These are phyloP conservation scores for Tetropium fuscum DNA, from an alignment of 2,888 invertebrate species.

Conservation along the genomic window DNA sequence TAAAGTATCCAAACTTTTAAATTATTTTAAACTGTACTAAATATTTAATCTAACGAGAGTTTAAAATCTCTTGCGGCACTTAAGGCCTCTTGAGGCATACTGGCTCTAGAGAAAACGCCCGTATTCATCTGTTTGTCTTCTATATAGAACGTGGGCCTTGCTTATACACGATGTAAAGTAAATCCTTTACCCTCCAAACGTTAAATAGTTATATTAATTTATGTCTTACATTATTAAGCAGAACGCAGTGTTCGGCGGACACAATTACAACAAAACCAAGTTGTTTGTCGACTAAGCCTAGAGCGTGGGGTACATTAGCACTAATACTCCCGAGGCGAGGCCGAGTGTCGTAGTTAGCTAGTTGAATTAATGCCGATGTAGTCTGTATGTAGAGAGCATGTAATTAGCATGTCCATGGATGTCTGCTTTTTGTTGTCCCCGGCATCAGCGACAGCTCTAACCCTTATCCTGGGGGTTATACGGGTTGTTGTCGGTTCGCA, in stretches of 20 bases:
- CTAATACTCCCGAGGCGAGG: conserved; percentile 63
- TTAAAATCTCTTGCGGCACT: too few species aligned
- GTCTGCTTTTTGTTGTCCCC: conserved; percentile 64
- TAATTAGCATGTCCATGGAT: conserved; percentile 67
- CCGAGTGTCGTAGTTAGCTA: conserved; percentile 61
- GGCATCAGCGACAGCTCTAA: conserved; percentile 58
- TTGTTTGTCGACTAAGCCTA: conserved; percentile 64
- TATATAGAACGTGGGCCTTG: conserved; percentile 46
- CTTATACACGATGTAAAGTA: conserved; percentile 60
- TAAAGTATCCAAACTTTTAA: too few species aligned
- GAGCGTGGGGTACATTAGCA: conserved; percentile 59
- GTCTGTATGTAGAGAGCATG: conserved; percentile 66
- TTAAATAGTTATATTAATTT: conserved; percentile 65
- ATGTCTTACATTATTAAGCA: conserved; percentile 65
- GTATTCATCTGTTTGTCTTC: conserved; percentile 32
- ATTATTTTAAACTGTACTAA: neutral
- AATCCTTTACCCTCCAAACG: conserved; percentile 58
- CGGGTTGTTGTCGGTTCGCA: conserved; percentile 38
- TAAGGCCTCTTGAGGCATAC: conserved; percentile 25
- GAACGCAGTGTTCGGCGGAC: conserved; percentile 62
- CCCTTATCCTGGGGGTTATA: conserved; percentile 58
- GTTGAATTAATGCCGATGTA: conserved; percentile 66
- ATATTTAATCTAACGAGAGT: too few species aligned
- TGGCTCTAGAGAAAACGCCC: conserved; percentile 31
- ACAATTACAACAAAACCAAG: conserved; percentile 65